These are phyloP conservation scores for Sisyra nigra DNA, from an alignment of 2,888 invertebrate species.

Conservation along the genomic window DNA sequence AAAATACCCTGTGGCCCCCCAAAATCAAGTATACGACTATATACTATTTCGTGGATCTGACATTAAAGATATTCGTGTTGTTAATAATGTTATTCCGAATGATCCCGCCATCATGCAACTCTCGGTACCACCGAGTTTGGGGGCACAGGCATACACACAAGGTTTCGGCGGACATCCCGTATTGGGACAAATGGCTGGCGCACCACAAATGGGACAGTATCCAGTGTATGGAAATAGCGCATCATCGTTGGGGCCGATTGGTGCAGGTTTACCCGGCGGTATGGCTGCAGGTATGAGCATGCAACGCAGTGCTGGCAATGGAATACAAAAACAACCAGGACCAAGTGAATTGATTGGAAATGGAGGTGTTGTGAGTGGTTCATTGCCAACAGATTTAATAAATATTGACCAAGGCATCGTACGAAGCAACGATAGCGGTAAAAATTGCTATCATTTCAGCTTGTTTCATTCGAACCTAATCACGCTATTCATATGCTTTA, in stretches of 20 bases:
- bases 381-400: constrained; percentile 24
- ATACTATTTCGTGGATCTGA: constrained; percentile 96
- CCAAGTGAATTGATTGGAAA: constrained; percentile 43
- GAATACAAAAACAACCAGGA: constrained; percentile 39
- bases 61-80: constrained; percentile 96
- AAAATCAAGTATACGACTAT: constrained; percentile 97
- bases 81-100: constrained; percentile 72
- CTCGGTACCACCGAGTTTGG: constrained; percentile 58
- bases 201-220: constrained; percentile 31
- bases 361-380: constrained; percentile 17
- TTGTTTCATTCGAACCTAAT: background rate
- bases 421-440: constrained; percentile 29
- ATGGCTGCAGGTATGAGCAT: constrained; percentile 34
- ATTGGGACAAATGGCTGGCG: constrained; percentile 34
- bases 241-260: constrained; percentile 25
- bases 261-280: constrained; percentile 24
- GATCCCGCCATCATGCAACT: constrained; percentile 97
- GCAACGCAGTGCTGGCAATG: constrained; percentile 20
- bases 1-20: constrained; percentile 86
- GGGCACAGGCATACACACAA: constrained; percentile 42
- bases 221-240: constrained; percentile 27
- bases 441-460: constrained; percentile 13
- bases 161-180: constrained; percentile 57
- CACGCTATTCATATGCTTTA: background rate
- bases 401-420: constrained; percentile 30